A percentile compares a stretch with the other conserved stretches of the same genome.
These are phyloP conservation scores for Anniella stebbinsi DNA, from an alignment of 2,797 vertebrate species.

Conservation along the genomic window DNA sequence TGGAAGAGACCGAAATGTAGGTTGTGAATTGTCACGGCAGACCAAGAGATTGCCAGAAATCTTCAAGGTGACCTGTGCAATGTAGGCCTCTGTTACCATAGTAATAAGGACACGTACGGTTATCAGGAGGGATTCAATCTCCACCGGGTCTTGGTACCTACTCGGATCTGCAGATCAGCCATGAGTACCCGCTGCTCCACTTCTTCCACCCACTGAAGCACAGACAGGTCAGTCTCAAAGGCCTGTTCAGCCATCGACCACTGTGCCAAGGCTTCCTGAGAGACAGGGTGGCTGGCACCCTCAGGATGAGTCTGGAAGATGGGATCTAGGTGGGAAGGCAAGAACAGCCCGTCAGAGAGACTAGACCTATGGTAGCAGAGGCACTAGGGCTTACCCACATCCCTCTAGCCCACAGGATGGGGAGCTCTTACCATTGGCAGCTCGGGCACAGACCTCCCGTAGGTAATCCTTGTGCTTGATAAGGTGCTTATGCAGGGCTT, in stretches of 20 bases:
- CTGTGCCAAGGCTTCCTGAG: slow-evolving; percentile 81
- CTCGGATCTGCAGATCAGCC: slow-evolving; percentile 93
- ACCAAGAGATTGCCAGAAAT: neutral
- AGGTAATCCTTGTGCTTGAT: slow-evolving; percentile 94
- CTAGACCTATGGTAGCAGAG: rapidly evolving
- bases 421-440: slow-evolving; percentile 80
- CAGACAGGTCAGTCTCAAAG: slow-evolving; percentile 86
- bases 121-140: no score
- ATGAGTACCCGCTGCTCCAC: slow-evolving; percentile 90
- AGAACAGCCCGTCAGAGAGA: neutral
- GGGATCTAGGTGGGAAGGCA: slow-evolving; percentile 78
- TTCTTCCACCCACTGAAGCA: slow-evolving; percentile 94
- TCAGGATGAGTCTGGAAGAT: slow-evolving; percentile 84
- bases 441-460: slow-evolving; percentile 86
- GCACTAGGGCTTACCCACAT: rapidly evolving
- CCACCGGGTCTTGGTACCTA: slow-evolving; percentile 60
- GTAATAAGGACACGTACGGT: neutral
- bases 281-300: slow-evolving; percentile 70
- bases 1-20: neutral
- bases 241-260: slow-evolving; percentile 88
- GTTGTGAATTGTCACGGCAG: neutral
- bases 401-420: rapidly evolving
- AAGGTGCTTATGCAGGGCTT: slow-evolving; percentile 93
- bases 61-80: neutral
- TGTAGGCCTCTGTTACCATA: neutral